These are phyloP conservation scores for Procavia capensis DNA, from an alignment of 2,113 vertebrate genomes.

Conservation along the genomic window DNA sequence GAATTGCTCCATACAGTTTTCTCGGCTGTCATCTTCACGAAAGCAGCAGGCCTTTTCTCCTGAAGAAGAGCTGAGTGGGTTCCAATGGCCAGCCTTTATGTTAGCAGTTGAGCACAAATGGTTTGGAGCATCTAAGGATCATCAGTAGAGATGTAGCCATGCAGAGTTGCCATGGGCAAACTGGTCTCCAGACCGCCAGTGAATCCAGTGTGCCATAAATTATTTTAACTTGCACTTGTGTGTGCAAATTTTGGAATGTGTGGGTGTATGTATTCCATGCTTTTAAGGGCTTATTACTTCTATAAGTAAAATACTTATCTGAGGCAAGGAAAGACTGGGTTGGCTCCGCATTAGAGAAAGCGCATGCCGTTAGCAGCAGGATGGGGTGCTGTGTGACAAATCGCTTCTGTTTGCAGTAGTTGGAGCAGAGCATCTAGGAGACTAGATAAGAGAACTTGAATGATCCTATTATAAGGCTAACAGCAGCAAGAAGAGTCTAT, in stretches of 20 bases:
- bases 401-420: neutral
- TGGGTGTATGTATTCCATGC: neutral
- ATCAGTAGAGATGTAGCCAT: neutral
- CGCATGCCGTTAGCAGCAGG: neutral
- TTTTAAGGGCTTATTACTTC: slow-evolving; percentile 33
- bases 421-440: slow-evolving; percentile 57
- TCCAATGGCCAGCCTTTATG: neutral
- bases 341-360: neutral
- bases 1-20: neutral
- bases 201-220: neutral
- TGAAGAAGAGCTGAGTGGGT: neutral
- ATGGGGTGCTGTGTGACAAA: neutral
- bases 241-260: neutral
- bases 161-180: neutral
- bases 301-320: slow-evolving; percentile 51
- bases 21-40: neutral
- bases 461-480: slow-evolving; percentile 72
- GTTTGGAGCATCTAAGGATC: no score
- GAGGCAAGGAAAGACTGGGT: neutral
- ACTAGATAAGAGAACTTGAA: slow-evolving; percentile 50
- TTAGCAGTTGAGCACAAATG: neutral
- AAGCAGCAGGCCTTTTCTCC: neutral
- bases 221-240: neutral
- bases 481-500: slow-evolving; percentile 29
- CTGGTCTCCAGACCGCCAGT: neutral